Evolutionary conservation across 2,888 invertebrate genomes (phyloP).

Genomic region (Odontocolon sp.): DNA sequence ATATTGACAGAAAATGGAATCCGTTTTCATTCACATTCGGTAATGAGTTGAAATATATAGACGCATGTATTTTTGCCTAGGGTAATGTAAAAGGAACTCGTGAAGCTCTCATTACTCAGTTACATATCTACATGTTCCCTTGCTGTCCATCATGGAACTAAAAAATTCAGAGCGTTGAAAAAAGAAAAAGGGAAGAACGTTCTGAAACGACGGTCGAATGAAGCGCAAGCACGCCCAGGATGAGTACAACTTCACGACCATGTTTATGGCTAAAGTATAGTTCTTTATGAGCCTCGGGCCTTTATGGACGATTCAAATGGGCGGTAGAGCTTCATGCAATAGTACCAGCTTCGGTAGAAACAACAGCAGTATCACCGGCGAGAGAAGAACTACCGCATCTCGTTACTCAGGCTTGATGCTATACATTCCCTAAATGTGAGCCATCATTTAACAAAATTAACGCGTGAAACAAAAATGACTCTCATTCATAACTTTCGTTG

Average conservation of each 20-base stretch:
- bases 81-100: too few species aligned
- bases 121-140: too few species aligned
- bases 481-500: too few species aligned
- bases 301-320: not conserved
- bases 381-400: not conserved
- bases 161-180: not conserved
- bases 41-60: not conserved
- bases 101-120: too few species aligned
- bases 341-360: not conserved
- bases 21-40: not conserved
- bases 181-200: too few species aligned
- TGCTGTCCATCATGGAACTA: not conserved
- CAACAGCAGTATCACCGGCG: not conserved
- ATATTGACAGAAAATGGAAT: too few species aligned
- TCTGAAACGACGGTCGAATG: not conserved
- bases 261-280: slow-evolving; percentile 15
- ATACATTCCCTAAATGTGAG: not conserved
- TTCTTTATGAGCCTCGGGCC: not conserved
- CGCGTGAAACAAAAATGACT: too few species aligned
- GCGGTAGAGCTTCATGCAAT: not conserved
- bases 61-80: too few species aligned
- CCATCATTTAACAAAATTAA: not conserved
- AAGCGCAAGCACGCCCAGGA: not conserved
- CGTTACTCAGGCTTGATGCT: not conserved
- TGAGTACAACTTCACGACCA: not conserved